Evolutionary conservation across 2,797 vertebrate genomes (phyloP).

Genomic region (Myotis vivesi): DNA sequence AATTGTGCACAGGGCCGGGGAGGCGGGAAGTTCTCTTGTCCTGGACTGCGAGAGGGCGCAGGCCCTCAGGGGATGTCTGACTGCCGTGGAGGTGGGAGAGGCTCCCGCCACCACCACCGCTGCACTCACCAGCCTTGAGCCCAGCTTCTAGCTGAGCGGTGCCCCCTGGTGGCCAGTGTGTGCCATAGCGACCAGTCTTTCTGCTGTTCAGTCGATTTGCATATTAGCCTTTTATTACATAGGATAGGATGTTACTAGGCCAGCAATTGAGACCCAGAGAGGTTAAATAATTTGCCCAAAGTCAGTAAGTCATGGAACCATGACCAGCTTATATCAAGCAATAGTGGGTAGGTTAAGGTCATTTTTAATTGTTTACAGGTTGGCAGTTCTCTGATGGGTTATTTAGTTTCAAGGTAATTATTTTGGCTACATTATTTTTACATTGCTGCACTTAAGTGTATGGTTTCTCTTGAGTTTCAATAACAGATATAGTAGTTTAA

Average conservation of each 20-base stretch:
- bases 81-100: too few species aligned
- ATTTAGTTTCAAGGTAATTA: background rate
- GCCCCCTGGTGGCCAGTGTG: too few species aligned
- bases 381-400: background rate
- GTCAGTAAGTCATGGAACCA: background rate
- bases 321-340: background rate
- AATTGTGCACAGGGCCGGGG: too few species aligned
- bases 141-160: too few species aligned
- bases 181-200: too few species aligned
- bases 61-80: too few species aligned
- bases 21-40: too few species aligned
- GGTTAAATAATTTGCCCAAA: slow-evolving; percentile 6
- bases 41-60: too few species aligned
- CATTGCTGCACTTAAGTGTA: background rate
- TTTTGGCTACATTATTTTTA: background rate
- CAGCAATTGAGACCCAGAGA: background rate
- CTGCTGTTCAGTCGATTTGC: too few species aligned
- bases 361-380: background rate
- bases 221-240: too few species aligned
- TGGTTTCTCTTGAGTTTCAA: slow-evolving; percentile 4
- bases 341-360: background rate
- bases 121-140: too few species aligned
- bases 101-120: too few species aligned
- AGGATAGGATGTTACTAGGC: background rate
- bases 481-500: background rate